Evolutionary conservation across 2,113 vertebrate genomes (phyloP), one percentile per base, ranked within the genome.

Genomic region (Malurus melanocephalus): DNA sequence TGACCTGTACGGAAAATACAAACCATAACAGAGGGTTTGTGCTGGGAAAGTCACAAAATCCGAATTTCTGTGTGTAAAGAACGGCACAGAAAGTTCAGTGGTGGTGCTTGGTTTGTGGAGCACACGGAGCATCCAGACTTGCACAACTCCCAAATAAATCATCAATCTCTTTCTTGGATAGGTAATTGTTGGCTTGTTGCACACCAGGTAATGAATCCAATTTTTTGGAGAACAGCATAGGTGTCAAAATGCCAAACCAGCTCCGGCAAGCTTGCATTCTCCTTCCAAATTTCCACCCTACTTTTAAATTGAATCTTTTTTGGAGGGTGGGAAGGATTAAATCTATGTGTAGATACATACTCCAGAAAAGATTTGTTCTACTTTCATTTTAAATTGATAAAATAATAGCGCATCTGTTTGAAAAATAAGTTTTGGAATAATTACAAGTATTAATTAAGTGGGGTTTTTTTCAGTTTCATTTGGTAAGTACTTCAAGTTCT

Each of bases 341-440:
- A 67, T 53, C 11, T 43, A 26, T 18, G 35, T n/a, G 49, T 64
- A 61, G 32, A 14, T n/a, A 64, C 3, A 8, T 49, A 65, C 42
- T 81, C 2, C 42, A 57, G 32, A 52, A 90, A 52, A 48, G 48
- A 42, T 23, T 61, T 4, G 21, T 52, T 78, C 56, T 56, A 33
- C 55, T 61, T 69, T 88, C 53, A 87, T 75, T 74, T 45, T 21
- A 13, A 33, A 9, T 19, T 86, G 16, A 51, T 80, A n/a, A 23
- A 68, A 68, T 51, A 60, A 62, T 46, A 45, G 40, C 43, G 30
- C 66, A 88, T 67, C 53, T 88, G 32, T 61, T 89, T 86, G 43
- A 68, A 75, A 80, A 92, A 48, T 24, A 69, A 49, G 32, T 68
- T 91, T 52, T 57, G 43, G 30, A 73, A 79, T 59, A 76, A 80